These are phyloP conservation scores for Heptranchias perlo DNA, from an alignment of 2,113 vertebrate genomes.

Conservation along the genomic window DNA sequence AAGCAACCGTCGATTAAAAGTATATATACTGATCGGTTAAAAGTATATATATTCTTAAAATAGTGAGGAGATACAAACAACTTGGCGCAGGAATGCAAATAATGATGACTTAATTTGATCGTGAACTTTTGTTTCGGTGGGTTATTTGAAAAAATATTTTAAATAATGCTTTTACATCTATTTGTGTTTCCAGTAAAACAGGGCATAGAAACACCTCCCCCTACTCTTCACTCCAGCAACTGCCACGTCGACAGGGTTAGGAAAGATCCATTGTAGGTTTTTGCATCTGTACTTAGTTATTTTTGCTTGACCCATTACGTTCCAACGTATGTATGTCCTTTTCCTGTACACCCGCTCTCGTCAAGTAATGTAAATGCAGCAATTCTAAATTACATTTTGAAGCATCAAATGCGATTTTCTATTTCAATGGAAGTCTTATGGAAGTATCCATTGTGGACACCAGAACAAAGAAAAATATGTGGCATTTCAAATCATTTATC, in stretches of 20 bases:
- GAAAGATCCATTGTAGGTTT: neutral
- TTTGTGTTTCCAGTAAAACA: no score
- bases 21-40: neutral
- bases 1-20: neutral
- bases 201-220: neutral
- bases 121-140: neutral
- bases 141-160: neutral
- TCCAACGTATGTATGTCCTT: neutral
- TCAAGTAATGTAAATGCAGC: neutral
- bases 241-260: constrained; percentile 23
- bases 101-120: neutral
- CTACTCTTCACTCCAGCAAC: neutral
- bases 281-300: neutral
- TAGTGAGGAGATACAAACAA: neutral
- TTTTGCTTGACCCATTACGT: neutral
- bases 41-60: no score
- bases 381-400: neutral
- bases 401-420: neutral
- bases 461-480: neutral
- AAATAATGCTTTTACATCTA: neutral
- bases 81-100: neutral
- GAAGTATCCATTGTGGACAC: neutral
- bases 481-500: neutral
- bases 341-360: neutral
- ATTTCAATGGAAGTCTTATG: neutral